Evolutionary conservation across 2,888 invertebrate genomes (phyloP), one percentile per base, ranked within the genome.

Genomic region (Napeogenes inachia): DNA sequence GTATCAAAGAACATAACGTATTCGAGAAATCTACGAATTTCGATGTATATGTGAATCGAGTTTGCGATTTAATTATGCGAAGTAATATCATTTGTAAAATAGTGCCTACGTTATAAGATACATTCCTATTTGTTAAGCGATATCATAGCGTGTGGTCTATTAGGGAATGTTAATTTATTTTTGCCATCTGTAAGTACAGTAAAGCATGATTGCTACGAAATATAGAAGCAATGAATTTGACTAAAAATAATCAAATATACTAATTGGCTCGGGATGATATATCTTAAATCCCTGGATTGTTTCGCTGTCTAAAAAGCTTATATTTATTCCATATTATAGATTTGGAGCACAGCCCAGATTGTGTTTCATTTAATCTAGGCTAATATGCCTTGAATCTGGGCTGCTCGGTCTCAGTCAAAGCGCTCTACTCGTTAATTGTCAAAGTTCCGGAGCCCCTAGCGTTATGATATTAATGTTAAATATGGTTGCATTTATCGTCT

Each of bases 401-500:
- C 64, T 64, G 59, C 79, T 77, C 81, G 82, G 84, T 82, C 77
- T 70, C 72, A 77, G 79, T 78, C 76, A 77, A 78, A 81, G 78
- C 76, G 74, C 76, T 64, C 66, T 67, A 66, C 69, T 78, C 78
- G 83, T 81, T 84, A 82, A 85, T 84, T 84, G 82, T 78, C 74
- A 71, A 84, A 84, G 78, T 84, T 60, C 63, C 61, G 60, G 63
- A 64, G 62, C 74, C 72, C 67, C 66, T 67, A 76, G 74, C 74
- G 69, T 66, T 65, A 68, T 72, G 75, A 75, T 80, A 78, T 68
- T 67, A 65, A 68, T 67, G 69, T 66, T 68, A 68, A 74, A 77
- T 73, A 73, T 75, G 71, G 70, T 72, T 65, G 77, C 75, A 71
- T 68, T 71, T 70, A 69, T 68, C 69, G 68, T 66, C 66, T 69